Evolutionary conservation across 23 tunicate genomes (phyloP).

Genomic region (Trididemnum clinides): DNA sequence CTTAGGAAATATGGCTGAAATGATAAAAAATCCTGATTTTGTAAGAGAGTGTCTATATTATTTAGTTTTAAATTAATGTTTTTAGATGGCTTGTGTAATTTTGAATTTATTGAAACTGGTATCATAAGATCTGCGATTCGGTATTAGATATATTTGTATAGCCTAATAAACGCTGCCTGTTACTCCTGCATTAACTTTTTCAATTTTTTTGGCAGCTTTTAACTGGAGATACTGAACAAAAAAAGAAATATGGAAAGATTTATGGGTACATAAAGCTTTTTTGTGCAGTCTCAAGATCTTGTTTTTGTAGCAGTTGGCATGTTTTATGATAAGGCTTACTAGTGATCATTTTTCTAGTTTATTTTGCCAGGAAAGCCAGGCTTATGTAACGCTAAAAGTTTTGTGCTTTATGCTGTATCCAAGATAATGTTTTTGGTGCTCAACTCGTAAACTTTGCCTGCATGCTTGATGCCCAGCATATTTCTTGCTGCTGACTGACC

Average conservation of each 20-base stretch:
- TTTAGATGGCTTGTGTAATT: too few species aligned
- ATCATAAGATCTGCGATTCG: too few species aligned
- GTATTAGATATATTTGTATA: too few species aligned
- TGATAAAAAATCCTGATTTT: constrained; percentile 28
- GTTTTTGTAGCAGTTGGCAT: not conserved
- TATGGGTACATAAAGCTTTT: constrained; percentile 50
- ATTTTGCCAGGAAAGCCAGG: too few species aligned
- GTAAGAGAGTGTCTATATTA: constrained; percentile 2
- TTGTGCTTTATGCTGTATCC: too few species aligned
- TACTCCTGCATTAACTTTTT: not conserved
- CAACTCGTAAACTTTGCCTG: too few species aligned
- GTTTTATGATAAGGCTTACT: not conserved
- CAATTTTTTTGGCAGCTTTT: constrained; percentile 18
- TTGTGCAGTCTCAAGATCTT: not conserved
- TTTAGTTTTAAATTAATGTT: not conserved
- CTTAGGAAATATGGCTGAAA: constrained; percentile 33
- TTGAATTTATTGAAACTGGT: too few species aligned
- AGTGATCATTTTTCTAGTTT: too few species aligned
- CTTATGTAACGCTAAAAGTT: too few species aligned
- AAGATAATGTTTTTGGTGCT: too few species aligned
- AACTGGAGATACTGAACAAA: constrained; percentile 6
- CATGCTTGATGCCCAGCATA: not conserved
- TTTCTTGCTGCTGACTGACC: not conserved
- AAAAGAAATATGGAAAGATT: constrained; percentile 56
- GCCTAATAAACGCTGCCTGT: too few species aligned